phyloP scores from a whole-genome alignment of 1,140 invertebrate genomes.

The Pararge aegeria region DNA sequence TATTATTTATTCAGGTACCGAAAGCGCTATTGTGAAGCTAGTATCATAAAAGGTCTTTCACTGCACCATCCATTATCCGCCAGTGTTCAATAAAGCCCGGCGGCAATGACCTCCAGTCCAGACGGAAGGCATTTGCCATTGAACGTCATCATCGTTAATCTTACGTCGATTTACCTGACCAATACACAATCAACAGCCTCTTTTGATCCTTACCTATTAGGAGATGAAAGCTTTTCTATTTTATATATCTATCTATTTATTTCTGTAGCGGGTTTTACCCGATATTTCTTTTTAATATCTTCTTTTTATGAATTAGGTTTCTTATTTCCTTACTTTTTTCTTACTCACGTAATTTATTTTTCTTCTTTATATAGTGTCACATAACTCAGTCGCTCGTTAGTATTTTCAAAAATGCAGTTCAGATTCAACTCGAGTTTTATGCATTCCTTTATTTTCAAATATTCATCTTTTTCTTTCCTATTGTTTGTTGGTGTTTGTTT shows the following conservation, averaged over 20 bases:
- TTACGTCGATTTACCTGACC: conserved; percentile 13
- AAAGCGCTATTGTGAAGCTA: not conserved
- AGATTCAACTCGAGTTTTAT: too few species aligned
- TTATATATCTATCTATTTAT: not conserved
- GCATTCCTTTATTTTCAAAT: too few species aligned
- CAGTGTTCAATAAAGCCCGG: conserved; percentile 17
- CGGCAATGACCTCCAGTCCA: conserved; percentile 28
- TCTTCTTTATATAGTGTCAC: too few species aligned
- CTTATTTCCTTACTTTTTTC: too few species aligned
- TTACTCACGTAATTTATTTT: too few species aligned
- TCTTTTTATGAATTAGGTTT: too few species aligned
- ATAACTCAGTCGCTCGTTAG: too few species aligned
- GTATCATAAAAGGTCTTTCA: not conserved
- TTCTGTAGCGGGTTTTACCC: not conserved
- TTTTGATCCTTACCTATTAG: not conserved
- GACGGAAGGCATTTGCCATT: conserved; percentile 27
- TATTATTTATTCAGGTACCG: not conserved
- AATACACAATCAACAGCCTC: not conserved
- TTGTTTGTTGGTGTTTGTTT: too few species aligned
- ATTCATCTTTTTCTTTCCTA: too few species aligned
- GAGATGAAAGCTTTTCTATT: not conserved
- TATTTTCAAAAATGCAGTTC: too few species aligned
- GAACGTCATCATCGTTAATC: conserved; percentile 29
- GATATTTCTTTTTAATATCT: not conserved
- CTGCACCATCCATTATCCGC: not conserved